Conservation (phyloP, 2,797 vertebrate genomes). For the Yasuhikotakia modesta region DNA sequence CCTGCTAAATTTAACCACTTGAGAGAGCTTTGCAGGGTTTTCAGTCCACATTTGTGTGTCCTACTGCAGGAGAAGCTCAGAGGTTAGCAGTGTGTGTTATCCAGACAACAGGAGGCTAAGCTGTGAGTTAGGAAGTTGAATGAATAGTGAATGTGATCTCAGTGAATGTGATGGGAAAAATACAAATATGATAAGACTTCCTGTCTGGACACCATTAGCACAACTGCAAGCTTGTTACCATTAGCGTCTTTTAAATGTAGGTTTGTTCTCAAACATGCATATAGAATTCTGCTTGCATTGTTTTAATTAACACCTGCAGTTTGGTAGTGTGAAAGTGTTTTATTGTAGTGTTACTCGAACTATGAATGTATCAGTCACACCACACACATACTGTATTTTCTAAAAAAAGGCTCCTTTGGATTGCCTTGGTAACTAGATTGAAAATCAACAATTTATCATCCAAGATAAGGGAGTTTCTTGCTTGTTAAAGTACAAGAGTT, state of each 20-base stretch:
- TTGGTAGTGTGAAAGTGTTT: neutral
- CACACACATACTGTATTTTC: conserved; percentile 7
- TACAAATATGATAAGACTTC: conserved; percentile 66
- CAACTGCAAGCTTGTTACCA: neutral
- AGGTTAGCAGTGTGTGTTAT: conserved; percentile 48
- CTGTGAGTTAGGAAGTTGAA: conserved; percentile 64
- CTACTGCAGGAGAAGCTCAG: conserved; percentile 11
- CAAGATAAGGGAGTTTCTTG: neutral
- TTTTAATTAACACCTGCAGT: neutral
- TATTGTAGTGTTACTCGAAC: neutral
- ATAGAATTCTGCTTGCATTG: neutral
- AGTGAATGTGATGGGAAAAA: conserved; percentile 59
- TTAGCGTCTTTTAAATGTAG: neutral
- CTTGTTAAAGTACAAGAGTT: conserved; percentile 4
- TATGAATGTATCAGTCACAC: neutral
- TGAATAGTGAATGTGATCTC: conserved; percentile 58
- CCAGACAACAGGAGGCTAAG: conserved; percentile 40
- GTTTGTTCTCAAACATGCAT: neutral
- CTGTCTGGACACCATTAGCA: conserved; percentile 51
- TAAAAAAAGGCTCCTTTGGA: conserved; percentile 5
- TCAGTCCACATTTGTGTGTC: conserved; percentile 29
- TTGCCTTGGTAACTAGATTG: conserved; percentile 14
- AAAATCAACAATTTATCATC: conserved; percentile 27
- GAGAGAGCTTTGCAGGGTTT: conserved; percentile 27
- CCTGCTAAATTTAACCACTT: conserved; percentile 47